Conservation (phyloP, 2,797 vertebrate species). For the Hyperoplus immaculatus region DNA sequence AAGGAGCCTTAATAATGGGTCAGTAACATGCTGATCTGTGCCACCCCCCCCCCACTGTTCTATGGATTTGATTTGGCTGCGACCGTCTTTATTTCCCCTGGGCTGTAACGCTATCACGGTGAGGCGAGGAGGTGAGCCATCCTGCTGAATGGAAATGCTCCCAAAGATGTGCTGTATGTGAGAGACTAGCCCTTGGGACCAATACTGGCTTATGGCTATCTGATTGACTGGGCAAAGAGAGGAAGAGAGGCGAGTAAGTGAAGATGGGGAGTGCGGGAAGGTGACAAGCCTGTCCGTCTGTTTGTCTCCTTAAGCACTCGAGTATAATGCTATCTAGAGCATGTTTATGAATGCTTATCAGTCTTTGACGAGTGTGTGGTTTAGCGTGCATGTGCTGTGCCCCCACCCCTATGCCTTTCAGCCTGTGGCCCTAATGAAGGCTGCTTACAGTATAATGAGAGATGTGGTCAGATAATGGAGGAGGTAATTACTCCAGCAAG, state of each 20-base stretch:
- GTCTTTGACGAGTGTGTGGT: not conserved
- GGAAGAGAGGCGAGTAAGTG: conserved; percentile 40
- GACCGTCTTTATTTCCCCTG: conserved; percentile 76
- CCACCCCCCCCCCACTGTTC: conserved; percentile 38
- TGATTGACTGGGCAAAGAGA: conserved; percentile 75
- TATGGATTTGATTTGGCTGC: conserved; percentile 65
- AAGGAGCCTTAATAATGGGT: conserved; percentile 42
- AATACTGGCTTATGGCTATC: conserved; percentile 73
- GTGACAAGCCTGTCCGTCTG: conserved; percentile 38
- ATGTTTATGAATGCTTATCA: conserved; percentile 45
- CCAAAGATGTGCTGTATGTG: conserved; percentile 67
- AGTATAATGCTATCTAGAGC: conserved; percentile 17
- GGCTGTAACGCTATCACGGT: conserved; percentile 65
- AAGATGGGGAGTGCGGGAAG: conserved; percentile 37
- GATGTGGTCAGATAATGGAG: conserved; percentile 80
- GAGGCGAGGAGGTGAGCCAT: conserved; percentile 72
- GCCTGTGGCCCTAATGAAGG: conserved; percentile 63
- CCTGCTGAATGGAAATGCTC: conserved; percentile 72
- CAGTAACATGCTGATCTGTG: conserved; percentile 52
- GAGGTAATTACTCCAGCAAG: conserved; percentile 77
- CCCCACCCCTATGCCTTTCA: conserved; percentile 8
- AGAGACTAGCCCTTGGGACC: conserved; percentile 63
- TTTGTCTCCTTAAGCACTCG: conserved; percentile 29
- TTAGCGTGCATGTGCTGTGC: not conserved
- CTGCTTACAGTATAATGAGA: conserved; percentile 76